Evolutionary conservation across 2,888 invertebrate species (phyloP).

Genomic region (Colostygia pectinataria): DNA sequence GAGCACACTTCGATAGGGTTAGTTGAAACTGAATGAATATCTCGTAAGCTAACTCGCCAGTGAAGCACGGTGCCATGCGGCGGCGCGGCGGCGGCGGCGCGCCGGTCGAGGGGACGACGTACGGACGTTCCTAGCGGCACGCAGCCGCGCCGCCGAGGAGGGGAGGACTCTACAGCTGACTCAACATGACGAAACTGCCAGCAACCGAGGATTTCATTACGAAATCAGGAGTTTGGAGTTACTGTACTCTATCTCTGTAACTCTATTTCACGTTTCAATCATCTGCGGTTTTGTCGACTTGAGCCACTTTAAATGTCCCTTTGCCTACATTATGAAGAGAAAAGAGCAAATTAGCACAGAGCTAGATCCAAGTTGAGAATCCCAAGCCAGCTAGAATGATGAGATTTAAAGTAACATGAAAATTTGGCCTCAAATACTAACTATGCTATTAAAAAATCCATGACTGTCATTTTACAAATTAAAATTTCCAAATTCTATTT

Average conservation of each 20-base stretch:
- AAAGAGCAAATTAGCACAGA: too few species aligned
- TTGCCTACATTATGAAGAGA: too few species aligned
- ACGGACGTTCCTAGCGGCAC: too few species aligned
- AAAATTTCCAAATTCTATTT: too few species aligned
- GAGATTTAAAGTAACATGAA: too few species aligned
- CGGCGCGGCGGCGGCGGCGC: neutral
- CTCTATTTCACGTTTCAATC: neutral
- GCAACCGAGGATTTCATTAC: neutral
- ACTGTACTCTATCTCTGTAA: too few species aligned
- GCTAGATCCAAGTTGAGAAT: too few species aligned
- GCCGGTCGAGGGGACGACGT: neutral
- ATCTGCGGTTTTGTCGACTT: neutral
- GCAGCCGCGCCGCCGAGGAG: neutral
- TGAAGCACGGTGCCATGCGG: neutral
- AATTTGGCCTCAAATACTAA: too few species aligned
- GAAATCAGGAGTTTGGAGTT: neutral
- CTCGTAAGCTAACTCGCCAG: neutral
- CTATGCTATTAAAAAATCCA: too few species aligned
- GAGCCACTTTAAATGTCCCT: too few species aligned
- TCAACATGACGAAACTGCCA: constrained; percentile 15
- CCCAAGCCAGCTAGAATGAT: too few species aligned
- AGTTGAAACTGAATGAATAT: constrained; percentile 3
- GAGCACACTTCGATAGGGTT: constrained; percentile 6
- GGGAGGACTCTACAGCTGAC: neutral
- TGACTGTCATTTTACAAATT: too few species aligned